Evolutionary conservation across 2,888 invertebrate genomes (phyloP).

Genomic region (Dynastes hyllus): DNA sequence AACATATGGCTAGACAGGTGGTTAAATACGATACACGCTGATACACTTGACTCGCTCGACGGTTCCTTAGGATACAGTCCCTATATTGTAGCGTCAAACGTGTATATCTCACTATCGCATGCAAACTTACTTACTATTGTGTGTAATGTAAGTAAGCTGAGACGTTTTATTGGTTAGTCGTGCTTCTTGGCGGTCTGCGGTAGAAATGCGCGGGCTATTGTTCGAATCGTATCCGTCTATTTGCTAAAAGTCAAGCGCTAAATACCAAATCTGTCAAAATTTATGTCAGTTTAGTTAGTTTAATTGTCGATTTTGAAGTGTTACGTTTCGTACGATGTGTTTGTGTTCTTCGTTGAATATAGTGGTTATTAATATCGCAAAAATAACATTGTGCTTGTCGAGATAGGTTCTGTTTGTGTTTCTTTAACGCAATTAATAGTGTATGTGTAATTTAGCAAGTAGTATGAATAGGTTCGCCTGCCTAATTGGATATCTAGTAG

Average conservation of each 20-base stretch:
- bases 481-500: slow-evolving; percentile 2
- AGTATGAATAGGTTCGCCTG: not conserved
- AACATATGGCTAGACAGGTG: slow-evolving; percentile 42
- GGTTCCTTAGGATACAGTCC: not conserved
- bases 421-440: not conserved
- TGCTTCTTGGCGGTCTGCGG: not conserved
- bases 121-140: not conserved
- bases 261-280: slow-evolving; percentile 11
- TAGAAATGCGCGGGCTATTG: too few species aligned
- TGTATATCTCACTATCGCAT: slow-evolving; percentile 2
- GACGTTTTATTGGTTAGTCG: not conserved
- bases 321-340: slow-evolving; percentile 22
- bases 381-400: slow-evolving; percentile 10
- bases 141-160: not conserved
- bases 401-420: not conserved
- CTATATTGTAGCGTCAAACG: not conserved
- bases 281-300: not conserved
- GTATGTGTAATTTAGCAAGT: not conserved
- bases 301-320: slow-evolving; percentile 19
- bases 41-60: slow-evolving; percentile 28
- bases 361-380: not conserved
- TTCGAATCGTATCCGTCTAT: not conserved
- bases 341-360: slow-evolving; percentile 6
- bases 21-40: slow-evolving; percentile 38
- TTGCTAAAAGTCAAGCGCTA: not conserved